Evolutionary conservation across 2,888 invertebrate genomes (phyloP), one percentile per base, ranked within the genome.

Genomic region (Embidobia sp.): DNA sequence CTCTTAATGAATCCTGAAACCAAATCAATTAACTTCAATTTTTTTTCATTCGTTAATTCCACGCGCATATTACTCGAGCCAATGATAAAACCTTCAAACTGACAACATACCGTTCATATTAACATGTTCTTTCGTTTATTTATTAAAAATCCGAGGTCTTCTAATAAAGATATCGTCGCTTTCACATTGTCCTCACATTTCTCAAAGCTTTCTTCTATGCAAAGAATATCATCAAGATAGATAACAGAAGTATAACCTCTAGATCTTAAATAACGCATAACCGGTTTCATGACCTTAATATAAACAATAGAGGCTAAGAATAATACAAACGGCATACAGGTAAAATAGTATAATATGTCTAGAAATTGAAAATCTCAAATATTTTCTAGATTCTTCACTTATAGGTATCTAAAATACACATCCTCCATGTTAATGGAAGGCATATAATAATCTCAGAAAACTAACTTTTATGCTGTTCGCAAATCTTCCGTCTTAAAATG

Each of bases 101-200:
- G n/a, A n/a, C n/a, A n/a, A n/a, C n/a, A 18, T 10, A 57, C 8
- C 10, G 49, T n/a, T 59, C 27, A 19, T 48, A 70, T 26, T 70
- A 22, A 22, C 70, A 61, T n/a, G 19, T 35, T 16, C 7, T 44
- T 44, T 1, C 4, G 5, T 3, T n/a, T 8, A 18, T 44, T 44
- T 4, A 44, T 26, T 1, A 26, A 10, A 22, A 44, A 44, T 2
- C 48, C 48, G 2, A 48, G 8, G 27, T 16, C 7, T 29, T 27
- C 8, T 8, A 48, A n/a, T 10, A 44, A 11, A 2, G 4, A 1
- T 5, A 11, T 11, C 2, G 44, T 44, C 5, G 5, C 26, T 10
- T 10, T 3, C 4, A 44, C 44, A 44, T 44, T 44, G 10, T 19
- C 10, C 10, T 22, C 11, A 11, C 44, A 26, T 11, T 11, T 44